phyloP scores from a whole-genome alignment of 2,888 invertebrate genomes.

The Diachrysia chrysitis region DNA sequence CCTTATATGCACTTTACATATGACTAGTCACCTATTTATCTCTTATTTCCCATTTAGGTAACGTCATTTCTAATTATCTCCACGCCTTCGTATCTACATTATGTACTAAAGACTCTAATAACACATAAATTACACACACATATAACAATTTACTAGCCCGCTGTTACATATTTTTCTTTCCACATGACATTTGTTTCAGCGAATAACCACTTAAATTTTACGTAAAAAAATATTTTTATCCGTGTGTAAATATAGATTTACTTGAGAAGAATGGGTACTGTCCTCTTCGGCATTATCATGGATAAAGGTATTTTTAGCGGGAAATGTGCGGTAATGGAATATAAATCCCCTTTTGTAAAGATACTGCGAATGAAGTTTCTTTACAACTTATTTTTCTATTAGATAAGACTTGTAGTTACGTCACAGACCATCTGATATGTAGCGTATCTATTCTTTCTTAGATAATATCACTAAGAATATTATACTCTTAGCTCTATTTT shows the following conservation, averaged over 20 bases:
- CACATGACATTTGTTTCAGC: background rate
- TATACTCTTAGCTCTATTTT: background rate
- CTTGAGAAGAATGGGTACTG: background rate
- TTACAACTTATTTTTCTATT: background rate
- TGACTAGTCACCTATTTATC: too few relatives aligned
- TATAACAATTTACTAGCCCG: background rate
- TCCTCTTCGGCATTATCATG: background rate
- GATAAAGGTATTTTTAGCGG: conserved; percentile 14
- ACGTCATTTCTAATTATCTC: too few relatives aligned
- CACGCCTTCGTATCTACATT: too few relatives aligned
- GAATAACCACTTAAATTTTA: background rate
- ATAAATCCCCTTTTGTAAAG: conserved; percentile 14
- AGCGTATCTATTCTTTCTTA: background rate
- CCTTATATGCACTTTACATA: too few relatives aligned
- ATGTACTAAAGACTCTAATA: background rate
- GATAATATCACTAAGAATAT: background rate
- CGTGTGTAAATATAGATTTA: background rate
- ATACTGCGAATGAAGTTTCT: conserved; percentile 1
- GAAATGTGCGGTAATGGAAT: conserved; percentile 20
- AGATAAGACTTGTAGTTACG: background rate
- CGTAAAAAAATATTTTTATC: conserved; percentile 2
- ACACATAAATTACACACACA: background rate
- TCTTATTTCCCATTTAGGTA: too few relatives aligned
- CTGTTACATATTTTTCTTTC: background rate
- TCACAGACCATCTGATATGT: background rate